Percentiles rank a stretch among this genome's conserved stretches.
Evolutionary conservation across 2,888 invertebrate species (phyloP).

Genomic region (Agrilus biguttatus): DNA sequence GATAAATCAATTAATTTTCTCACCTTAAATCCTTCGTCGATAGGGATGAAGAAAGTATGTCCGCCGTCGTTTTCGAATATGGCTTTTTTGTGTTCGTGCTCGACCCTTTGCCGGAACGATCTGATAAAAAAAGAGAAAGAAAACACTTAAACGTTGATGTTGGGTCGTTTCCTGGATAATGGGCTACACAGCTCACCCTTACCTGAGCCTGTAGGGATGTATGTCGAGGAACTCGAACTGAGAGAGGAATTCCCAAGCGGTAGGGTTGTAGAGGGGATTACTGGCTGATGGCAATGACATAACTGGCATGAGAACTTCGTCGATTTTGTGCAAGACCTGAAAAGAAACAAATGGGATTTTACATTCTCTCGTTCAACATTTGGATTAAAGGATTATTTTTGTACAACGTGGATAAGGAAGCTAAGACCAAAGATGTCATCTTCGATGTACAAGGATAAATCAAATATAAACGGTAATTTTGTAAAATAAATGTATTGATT

Average conservation of each 20-base stretch:
- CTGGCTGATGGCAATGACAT: slow-evolving; percentile 45
- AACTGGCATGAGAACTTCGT: slow-evolving; percentile 72
- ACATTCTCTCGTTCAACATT: too few species aligned
- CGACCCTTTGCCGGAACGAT: slow-evolving; percentile 60
- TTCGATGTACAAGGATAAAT: too few species aligned
- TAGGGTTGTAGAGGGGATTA: slow-evolving; percentile 57
- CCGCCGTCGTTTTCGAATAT: slow-evolving; percentile 65
- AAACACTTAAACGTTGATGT: too few species aligned
- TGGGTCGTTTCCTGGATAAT: too few species aligned
- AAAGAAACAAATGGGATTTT: slow-evolving; percentile 13
- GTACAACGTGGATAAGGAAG: too few species aligned
- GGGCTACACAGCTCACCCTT: slow-evolving; percentile 13
- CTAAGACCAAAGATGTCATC: too few species aligned
- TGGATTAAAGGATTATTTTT: too few species aligned
- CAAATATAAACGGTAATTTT: too few species aligned
- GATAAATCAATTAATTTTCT: slow-evolving; percentile 11
- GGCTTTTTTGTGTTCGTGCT: slow-evolving; percentile 54
- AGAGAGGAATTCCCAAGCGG: slow-evolving; percentile 66
- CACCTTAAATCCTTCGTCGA: slow-evolving; percentile 82
- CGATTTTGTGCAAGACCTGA: slow-evolving; percentile 76
- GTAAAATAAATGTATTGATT: too few species aligned
- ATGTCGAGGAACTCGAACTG: slow-evolving; percentile 63
- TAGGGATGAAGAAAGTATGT: slow-evolving; percentile 81
- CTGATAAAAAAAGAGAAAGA: slow-evolving; percentile 31
- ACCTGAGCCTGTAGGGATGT: slow-evolving; percentile 59